Evolutionary conservation across 2,113 vertebrate species (phyloP), one percentile per base, ranked within the genome.

Genomic region (Raja brachyura): DNA sequence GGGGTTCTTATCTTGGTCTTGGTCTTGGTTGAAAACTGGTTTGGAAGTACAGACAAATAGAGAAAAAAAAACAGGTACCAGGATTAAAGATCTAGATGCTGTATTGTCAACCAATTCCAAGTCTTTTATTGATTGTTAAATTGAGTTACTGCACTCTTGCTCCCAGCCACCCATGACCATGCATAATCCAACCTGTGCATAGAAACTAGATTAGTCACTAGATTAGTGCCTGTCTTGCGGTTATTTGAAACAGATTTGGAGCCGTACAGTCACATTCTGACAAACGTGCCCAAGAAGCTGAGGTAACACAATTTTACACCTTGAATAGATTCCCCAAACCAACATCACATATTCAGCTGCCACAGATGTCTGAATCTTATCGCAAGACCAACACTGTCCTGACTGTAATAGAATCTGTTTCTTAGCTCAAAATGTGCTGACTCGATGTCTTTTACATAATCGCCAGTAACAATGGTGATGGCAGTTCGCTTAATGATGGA

Each of bases 51-150:
- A 54, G 33, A 48, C 39, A 48, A 92, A 92, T 74, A 48, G 39
- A 68, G 68, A 90, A 48, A 0, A 48, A 48, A 48, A 90, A 90
- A 63, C 63, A 68, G 63, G 66, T 48, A 48, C 33, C 31, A 92
- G 90, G 33, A 92, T 92, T 92, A 48, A 73, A 68, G n/a, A 16
- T 66, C 61, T n/a, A 61, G 83, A 6, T 92, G 39, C 68, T 73
- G 73, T 54, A 73, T 92, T 74, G 90, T 92, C 90, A 70, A 92
- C 90, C 90, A 92, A 92, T 92, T 48, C 66, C 33, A 92, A 74
- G 39, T 92, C 90, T 74, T 28, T 28, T 73, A 54, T 16, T 39
- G 16, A 90, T 33, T 33, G 61, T 33, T 68, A 90, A 54, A 33
- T 92, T 33, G 28, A 33, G 70, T 73, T 25, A 33, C 6, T n/a